Evolutionary conservation across 1,140 invertebrate species (phyloP).

Genomic region (Tetranychus cinnabarinus): DNA sequence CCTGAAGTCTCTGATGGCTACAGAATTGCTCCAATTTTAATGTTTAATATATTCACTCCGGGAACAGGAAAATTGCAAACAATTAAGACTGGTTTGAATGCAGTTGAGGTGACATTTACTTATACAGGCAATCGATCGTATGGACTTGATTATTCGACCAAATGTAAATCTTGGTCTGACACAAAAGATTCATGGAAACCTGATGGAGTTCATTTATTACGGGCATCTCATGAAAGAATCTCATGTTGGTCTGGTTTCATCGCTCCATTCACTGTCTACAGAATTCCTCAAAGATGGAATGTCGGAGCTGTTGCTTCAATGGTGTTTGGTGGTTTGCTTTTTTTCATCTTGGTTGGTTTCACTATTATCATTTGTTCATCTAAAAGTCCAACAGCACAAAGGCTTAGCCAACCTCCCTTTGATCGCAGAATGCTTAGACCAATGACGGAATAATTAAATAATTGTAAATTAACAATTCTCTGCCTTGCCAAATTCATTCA

Average conservation of each 20-base stretch:
- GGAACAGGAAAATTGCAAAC: constrained; percentile 7
- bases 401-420: too few relatives aligned
- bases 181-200: constrained; percentile 3
- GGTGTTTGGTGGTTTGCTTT: background rate
- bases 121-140: constrained; percentile 6
- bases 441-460: too few relatives aligned
- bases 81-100: constrained; percentile 6
- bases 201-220: constrained; percentile 9
- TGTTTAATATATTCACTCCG: constrained; percentile 10
- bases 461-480: too few relatives aligned
- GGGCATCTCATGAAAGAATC: constrained; percentile 4
- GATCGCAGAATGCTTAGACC: too few relatives aligned
- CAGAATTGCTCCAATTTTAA: constrained; percentile 9
- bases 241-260: constrained; percentile 12
- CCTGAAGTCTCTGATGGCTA: background rate
- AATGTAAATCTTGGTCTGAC: constrained; percentile 11
- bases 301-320: constrained; percentile 6
- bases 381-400: background rate
- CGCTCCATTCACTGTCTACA: constrained; percentile 9
- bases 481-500: too few relatives aligned
- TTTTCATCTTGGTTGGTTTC: background rate
- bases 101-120: constrained; percentile 6
- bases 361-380: background rate
- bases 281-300: constrained; percentile 4
- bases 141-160: constrained; percentile 3